Base-by-base conservation (phyloP, 2,888 invertebrate genomes). In the Choreutis nemorana region DNA sequence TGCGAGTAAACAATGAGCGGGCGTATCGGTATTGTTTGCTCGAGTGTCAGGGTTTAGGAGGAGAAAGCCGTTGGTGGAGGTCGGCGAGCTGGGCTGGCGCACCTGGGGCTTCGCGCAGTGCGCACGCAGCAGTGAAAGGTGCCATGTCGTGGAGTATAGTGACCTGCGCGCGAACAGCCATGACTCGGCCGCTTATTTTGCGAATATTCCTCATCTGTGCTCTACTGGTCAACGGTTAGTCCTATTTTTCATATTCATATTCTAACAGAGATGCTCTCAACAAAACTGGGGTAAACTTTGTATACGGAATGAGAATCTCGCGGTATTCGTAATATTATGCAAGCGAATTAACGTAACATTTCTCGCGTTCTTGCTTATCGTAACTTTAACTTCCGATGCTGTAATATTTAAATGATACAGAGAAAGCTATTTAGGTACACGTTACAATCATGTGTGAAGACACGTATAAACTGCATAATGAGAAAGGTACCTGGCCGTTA, bases 51-150 rank as follows among this genome's bases (percentile, higher is more conserved):
- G 57, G 53, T 59, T 55, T 64, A 43, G 40, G 45, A 53, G 61
- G 73, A 73, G 75, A 75, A 75, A 75, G 73, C 68, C 54, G 50
- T 41, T 48, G 33, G 44, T 47, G 60, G 65, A 66, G 67, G 68
- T 64, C 65, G 62, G 50, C 52, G 44, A 61, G 62, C 22, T 8
- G 22, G 48, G 51, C 48, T 45, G 44, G 50, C 43, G 44, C 41
- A 34, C 46, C 42, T 49, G 45, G 41, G 42, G 45, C 47, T 28
- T 39, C 32, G 43, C 49, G 44, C 71, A 78, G 77, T 78, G 61
- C 61, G 68, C 63, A 48, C 55, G 65, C 70, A 72, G 39, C 66
- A 59, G 77, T 77, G 77, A 78, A 77, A 73, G 77, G 78, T 45
- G 15, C 46, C 55, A 71, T 71, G 71, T 62, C 65, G 60, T 55